Conservation (phyloP, 2,113 vertebrate genomes). For the Corydoras sp. region DNA sequence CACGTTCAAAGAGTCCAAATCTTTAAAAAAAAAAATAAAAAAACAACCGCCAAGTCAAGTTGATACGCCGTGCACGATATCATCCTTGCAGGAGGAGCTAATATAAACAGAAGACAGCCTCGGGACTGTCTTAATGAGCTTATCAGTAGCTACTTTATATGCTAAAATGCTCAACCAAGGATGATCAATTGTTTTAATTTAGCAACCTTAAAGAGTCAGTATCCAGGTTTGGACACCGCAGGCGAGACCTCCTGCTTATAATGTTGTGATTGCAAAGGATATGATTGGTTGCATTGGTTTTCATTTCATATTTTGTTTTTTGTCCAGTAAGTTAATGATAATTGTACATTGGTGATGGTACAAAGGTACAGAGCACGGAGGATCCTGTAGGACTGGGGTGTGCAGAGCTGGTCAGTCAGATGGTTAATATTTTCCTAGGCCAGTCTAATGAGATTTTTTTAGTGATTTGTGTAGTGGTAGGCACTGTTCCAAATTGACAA, state of each 20-base stretch:
- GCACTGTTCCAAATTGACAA: constrained; percentile 16
- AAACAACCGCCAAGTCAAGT: no score
- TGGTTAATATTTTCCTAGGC: constrained; percentile 2
- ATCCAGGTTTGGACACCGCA: neutral
- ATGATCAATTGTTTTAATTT: constrained; percentile 44
- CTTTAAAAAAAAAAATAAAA: no score
- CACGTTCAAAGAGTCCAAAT: no score
- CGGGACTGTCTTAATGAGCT: constrained; percentile 17
- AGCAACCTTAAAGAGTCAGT: constrained; percentile 35
- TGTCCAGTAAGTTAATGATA: constrained; percentile 16
- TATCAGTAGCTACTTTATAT: constrained; percentile 17
- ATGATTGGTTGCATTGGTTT: neutral
- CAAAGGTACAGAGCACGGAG: neutral
- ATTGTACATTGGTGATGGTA: constrained; percentile 15
- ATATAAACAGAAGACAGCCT: no score
- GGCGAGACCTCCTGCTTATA: constrained; percentile 9
- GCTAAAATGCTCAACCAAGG: neutral
- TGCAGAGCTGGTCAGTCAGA: constrained; percentile 1
- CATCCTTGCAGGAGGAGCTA: neutral
- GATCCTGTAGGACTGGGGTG: neutral
- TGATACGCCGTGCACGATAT: no score
- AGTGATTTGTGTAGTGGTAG: constrained; percentile 2
- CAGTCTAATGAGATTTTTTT: constrained; percentile 11
- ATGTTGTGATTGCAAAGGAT: constrained; percentile 15
- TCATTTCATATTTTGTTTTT: constrained; percentile 9